phyloP scores from a whole-genome alignment of 2,888 invertebrate species.

The Chrysotoxum bicinctum region DNA sequence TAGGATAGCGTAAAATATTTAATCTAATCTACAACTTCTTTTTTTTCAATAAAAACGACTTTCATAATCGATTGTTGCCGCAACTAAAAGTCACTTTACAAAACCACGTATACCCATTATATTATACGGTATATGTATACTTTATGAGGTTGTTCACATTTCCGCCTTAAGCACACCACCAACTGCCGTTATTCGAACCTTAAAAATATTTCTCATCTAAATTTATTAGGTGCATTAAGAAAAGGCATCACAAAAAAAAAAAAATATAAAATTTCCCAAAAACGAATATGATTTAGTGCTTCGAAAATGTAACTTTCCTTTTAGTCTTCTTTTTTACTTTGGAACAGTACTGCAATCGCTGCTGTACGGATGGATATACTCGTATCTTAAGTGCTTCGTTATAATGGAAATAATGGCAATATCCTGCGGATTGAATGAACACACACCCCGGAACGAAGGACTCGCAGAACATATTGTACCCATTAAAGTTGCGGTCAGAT shows the following conservation, averaged over 20 bases:
- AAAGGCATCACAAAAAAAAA: conserved; percentile 14
- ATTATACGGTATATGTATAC: background rate
- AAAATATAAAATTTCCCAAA: background rate
- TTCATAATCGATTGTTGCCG: conserved; percentile 16
- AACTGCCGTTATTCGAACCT: conserved; percentile 32
- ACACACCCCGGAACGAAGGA: background rate
- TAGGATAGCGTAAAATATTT: conserved; percentile 15
- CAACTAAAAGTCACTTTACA: conserved; percentile 32
- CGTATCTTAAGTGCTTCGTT: conserved; percentile 42
- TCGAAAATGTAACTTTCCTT: conserved; percentile 23
- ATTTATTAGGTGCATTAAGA: conserved; percentile 66
- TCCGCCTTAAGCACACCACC: conserved; percentile 3
- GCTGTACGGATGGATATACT: background rate
- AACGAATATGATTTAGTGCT: conserved; percentile 39
- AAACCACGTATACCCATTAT: background rate
- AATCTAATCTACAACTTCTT: conserved; percentile 26
- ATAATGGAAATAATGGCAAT: conserved; percentile 48
- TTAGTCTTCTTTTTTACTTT: background rate
- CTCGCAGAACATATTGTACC: conserved; percentile 46
- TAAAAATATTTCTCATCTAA: conserved; percentile 38
- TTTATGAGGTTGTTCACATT: conserved; percentile 28
- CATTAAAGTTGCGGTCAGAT: conserved; percentile 57
- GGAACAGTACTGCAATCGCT: conserved; percentile 14
- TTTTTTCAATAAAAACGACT: conserved; percentile 47
- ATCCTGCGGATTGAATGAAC: conserved; percentile 14